Evolutionary conservation across 2,888 invertebrate species (phyloP), one percentile per base, ranked within the genome.

Genomic region (Brenthis ino): DNA sequence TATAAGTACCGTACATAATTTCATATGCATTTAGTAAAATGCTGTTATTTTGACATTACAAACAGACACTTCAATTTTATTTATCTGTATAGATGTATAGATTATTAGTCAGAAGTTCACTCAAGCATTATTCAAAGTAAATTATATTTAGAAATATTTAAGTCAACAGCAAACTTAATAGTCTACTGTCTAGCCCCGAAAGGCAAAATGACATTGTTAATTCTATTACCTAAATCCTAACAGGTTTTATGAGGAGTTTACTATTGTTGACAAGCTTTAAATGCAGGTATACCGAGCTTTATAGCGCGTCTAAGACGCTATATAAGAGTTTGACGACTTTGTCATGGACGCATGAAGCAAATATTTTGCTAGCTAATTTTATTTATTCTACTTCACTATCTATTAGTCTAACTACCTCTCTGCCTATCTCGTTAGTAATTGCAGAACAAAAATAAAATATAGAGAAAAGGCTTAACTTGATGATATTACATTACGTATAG

Each of bases 231-330:
- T 66, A 55, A 69, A 64, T 69, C 57, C 55, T 60, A 56, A 61
- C 69, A 51, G 51, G 69, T 75, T 80, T 80, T 78, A 82, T 76
- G 67, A 75, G 68, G 75, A 64, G 73, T 80, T 81, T 79, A 83
- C 77, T 75, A 65, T 69, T 77, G 76, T 78, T 81, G 79, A 80
- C 79, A 76, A 74, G 72, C 67, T 68, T 64, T 76, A 69, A 74
- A 77, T 67, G 64, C 68, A 72, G 64, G 67, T 68, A 66, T 55
- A 53, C 48, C 28, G 65, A 57, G 58, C 57, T 73, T 69, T 68
- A 73, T 65, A 68, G 47, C 51, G 33, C 65, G 33, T 63, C 51
- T 20, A 14, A 69, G 28, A 51, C 16, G 16, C 53, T 53, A 53
- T 53, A 53, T 63, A 63, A 63, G 61, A 53, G 33, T 51, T 63